Evolutionary conservation across 2,888 invertebrate species (phyloP), one percentile per base, ranked within the genome.

Genomic region (Lithophane ornitopus): DNA sequence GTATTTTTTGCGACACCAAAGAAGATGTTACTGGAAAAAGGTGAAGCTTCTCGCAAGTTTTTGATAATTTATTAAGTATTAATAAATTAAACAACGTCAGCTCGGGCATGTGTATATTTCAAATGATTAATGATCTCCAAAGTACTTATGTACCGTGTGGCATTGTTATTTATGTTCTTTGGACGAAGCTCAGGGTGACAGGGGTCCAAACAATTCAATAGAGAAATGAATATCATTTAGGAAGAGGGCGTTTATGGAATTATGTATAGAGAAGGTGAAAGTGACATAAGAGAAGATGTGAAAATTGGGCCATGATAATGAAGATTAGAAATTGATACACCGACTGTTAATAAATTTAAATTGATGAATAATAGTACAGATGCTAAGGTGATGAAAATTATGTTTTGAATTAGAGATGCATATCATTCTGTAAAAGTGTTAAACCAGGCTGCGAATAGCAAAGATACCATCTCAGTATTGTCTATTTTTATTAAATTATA

Each of bases 401-500:
- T 59, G 8, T 16, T 14, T 59, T 65, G 3, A 49, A 22, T 16
- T 28, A 6, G 9, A 34, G 26, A 52, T 26, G 12, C 14, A 49
- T 41, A 54, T 22, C 39, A 41, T 34, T 22, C 41, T 19, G 3
- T 34, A 76, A 82, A 69, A n/a, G n/a, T 63, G 44, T 44, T 54
- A 59, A 26, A 59, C 41, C 39, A 54, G 26, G 26, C 34, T 56
- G n/a, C 22, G 16, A 65, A 70, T 49, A 78, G 41, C 70, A 80
- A 78, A 76, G 28, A 54, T 19, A 56, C 46, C 54, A 49, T 28
- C 65, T 46, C 44, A 67, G 74, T 62, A 70, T 80, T 56, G n/a
- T 84, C 49, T 83, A 81, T 74, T 71, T 72, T 85, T 85, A 85
- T 80, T 74, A 72, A 70, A 78, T 86, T 80, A 80, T 74, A 72